Conservation (phyloP, 2,797 vertebrate species). For the Paramormyrops hopkinsi region DNA sequence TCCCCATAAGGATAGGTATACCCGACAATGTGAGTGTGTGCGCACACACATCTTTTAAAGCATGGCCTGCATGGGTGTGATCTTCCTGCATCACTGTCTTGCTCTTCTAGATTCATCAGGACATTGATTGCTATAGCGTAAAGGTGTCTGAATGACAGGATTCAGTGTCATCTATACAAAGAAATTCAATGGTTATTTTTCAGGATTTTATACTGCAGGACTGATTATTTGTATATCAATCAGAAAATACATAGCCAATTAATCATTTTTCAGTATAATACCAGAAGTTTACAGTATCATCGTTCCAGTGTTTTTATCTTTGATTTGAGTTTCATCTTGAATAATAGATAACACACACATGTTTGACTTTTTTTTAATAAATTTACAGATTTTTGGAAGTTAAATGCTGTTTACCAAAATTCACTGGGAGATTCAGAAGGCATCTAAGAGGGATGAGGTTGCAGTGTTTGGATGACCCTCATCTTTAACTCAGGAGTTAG, state of each 20-base stretch:
- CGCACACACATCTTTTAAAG: not conserved
- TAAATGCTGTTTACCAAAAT: not conserved
- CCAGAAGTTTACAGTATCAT: not conserved
- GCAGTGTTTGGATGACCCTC: not conserved
- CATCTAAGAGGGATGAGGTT: not conserved
- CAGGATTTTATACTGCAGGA: not conserved
- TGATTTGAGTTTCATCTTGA: not conserved
- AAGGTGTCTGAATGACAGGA: not conserved
- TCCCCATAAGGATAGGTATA: not conserved
- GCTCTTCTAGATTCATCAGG: not conserved
- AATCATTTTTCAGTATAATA: not conserved
- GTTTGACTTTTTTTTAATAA: not conserved
- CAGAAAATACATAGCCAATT: not conserved
- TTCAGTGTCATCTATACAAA: not conserved
- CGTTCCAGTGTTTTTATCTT: not conserved
- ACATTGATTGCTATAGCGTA: not conserved
- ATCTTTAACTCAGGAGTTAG: not conserved
- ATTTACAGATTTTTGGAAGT: not conserved
- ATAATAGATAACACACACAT: not conserved
- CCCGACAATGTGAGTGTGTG: not conserved
- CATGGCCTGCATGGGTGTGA: not conserved
- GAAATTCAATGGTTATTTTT: not conserved
- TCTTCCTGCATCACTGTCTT: not conserved
- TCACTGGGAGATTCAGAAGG: not conserved
- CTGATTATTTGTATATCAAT: not conserved